Conservation (phyloP, 2,888 invertebrate genomes). For the Tenthredo notha region DNA sequence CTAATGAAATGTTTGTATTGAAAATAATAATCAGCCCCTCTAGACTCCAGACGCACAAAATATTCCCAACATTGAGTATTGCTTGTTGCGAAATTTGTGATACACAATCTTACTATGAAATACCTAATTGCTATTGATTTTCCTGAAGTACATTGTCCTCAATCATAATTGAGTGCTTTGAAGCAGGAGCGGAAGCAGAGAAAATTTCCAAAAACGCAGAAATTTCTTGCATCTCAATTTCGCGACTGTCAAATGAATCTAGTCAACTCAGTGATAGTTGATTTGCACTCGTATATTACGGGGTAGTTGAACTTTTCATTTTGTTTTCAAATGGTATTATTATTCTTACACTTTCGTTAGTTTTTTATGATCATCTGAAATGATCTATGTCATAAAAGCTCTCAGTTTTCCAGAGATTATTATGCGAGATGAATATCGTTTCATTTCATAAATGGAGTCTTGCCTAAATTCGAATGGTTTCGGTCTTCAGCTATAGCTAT, state of each 20-base stretch:
- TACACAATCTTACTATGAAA: too few species aligned
- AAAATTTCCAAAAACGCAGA: neutral
- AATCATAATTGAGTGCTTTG: neutral
- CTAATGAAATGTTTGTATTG: neutral
- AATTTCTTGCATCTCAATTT: neutral
- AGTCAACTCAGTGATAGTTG: neutral
- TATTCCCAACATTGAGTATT: neutral
- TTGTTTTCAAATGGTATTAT: neutral
- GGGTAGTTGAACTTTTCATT: neutral
- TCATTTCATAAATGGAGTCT: neutral
- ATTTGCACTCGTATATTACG: neutral
- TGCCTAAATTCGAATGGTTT: neutral
- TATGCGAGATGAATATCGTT: neutral
- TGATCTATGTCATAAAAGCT: neutral
- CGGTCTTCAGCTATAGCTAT: neutral
- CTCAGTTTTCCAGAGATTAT: neutral
- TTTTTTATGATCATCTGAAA: neutral
- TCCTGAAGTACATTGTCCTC: neutral
- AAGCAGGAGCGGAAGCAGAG: neutral
- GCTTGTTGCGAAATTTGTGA: neutral
- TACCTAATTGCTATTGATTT: conserved; percentile 34
- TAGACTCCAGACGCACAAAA: neutral
- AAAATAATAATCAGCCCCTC: neutral
- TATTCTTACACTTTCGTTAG: neutral
- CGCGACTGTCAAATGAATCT: neutral